These are phyloP conservation scores for Protonemura montana DNA, from an alignment of 2,888 invertebrate species.

Conservation along the genomic window DNA sequence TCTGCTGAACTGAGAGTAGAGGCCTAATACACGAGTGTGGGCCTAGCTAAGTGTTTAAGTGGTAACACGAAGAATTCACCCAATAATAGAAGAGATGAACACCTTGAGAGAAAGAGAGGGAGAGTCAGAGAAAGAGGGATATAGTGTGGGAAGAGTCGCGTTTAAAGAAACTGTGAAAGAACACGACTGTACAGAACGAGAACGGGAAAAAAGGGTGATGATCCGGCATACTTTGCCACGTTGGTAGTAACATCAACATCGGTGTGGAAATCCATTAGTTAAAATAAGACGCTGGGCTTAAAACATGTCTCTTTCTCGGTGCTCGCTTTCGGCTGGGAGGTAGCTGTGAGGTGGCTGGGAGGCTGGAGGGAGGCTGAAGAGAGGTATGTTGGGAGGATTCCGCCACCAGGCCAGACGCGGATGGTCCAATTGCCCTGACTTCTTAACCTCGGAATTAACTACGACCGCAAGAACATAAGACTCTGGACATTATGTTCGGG, in stretches of 20 bases:
- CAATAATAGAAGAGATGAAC: slow-evolving; percentile 37
- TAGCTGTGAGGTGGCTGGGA: background rate
- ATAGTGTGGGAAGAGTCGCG: slow-evolving; percentile 13
- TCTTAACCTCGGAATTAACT: slow-evolving; percentile 12
- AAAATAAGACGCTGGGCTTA: slow-evolving; percentile 30
- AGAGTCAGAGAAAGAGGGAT: slow-evolving; percentile 20
- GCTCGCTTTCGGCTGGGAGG: background rate
- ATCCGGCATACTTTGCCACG: slow-evolving; percentile 31
- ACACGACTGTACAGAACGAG: background rate
- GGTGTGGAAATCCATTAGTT: slow-evolving; percentile 41
- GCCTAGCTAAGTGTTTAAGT: slow-evolving; percentile 33
- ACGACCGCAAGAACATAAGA: background rate
- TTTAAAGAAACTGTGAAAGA: slow-evolving; percentile 19
- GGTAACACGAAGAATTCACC: slow-evolving; percentile 30
- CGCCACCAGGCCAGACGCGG: background rate
- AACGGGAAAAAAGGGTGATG: slow-evolving; percentile 24
- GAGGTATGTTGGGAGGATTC: background rate
- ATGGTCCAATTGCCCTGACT: slow-evolving; percentile 3
- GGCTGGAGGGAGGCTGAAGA: background rate
- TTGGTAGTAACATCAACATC: slow-evolving; percentile 31
- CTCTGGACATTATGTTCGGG: background rate
- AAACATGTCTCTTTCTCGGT: background rate
- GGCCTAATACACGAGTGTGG: background rate
- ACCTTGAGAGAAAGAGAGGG: background rate
- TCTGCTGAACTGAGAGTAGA: background rate